phyloP scores from a whole-genome alignment of 1,140 invertebrate genomes.

The Oryctes rhinoceros region DNA sequence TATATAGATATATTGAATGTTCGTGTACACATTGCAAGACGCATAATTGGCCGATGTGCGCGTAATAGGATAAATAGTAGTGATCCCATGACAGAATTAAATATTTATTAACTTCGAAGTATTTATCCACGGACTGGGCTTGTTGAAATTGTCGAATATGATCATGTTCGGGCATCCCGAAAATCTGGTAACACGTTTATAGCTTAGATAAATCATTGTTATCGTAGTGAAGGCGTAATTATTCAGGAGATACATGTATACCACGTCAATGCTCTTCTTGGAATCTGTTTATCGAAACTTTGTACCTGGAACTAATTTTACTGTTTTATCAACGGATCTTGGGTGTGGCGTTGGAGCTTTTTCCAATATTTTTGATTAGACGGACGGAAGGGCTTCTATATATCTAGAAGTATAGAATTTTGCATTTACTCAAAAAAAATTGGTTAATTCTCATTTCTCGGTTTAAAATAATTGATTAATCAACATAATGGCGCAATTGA shows the following conservation, averaged over 20 bases:
- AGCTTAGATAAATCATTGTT: background rate
- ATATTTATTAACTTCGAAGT: background rate
- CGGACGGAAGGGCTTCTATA: too few species aligned
- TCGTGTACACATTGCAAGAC: too few species aligned
- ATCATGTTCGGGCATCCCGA: background rate
- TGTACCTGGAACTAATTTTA: background rate
- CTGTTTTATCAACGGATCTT: background rate
- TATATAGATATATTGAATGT: too few species aligned
- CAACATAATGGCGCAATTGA: too few species aligned
- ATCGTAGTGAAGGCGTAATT: background rate
- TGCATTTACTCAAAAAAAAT: too few species aligned
- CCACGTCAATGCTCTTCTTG: background rate
- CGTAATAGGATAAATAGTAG: too few species aligned
- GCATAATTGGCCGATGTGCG: too few species aligned
- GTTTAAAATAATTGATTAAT: too few species aligned
- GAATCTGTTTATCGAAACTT: background rate
- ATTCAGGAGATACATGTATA: background rate
- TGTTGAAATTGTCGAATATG: background rate
- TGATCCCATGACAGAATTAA: too few species aligned
- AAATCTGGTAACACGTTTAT: background rate
- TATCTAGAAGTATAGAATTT: too few species aligned
- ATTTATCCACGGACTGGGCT: background rate
- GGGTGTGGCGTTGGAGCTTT: background rate
- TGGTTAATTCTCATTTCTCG: too few species aligned
- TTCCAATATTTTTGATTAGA: background rate